These are phyloP conservation scores for Streptopelia turtur DNA, from an alignment of 2,797 vertebrate species.

Conservation along the genomic window DNA sequence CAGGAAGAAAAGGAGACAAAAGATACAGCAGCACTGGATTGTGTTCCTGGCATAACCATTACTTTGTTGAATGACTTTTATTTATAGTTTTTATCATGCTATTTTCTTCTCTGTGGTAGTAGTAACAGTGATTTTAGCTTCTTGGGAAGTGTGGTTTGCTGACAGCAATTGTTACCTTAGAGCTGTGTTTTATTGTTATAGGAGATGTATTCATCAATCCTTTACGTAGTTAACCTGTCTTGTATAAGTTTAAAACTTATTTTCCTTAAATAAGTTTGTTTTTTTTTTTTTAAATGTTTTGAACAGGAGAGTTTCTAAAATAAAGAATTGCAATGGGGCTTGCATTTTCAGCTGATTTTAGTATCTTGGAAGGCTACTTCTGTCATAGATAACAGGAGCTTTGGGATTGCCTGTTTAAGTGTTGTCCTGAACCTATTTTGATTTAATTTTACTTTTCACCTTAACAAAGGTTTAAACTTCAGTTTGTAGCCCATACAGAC, in stretches of 20 bases:
- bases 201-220: neutral
- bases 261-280: no score
- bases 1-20: neutral
- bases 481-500: fast-evolving
- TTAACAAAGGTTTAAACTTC: neutral
- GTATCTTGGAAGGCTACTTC: neutral
- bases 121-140: neutral
- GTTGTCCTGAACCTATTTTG: neutral
- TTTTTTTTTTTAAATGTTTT: neutral
- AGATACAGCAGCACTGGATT: neutral
- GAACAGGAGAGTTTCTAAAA: neutral
- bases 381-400: neutral
- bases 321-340: neutral
- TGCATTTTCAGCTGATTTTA: neutral
- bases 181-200: neutral
- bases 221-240: neutral
- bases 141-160: neutral
- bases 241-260: neutral
- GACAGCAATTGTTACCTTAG: neutral
- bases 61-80: neutral
- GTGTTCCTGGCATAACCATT: neutral
- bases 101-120: neutral
- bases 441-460: neutral
- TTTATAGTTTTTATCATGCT: neutral
- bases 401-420: neutral